These are phyloP conservation scores for Trichonephila clavata DNA, from an alignment of 1,140 invertebrate species.

Conservation along the genomic window DNA sequence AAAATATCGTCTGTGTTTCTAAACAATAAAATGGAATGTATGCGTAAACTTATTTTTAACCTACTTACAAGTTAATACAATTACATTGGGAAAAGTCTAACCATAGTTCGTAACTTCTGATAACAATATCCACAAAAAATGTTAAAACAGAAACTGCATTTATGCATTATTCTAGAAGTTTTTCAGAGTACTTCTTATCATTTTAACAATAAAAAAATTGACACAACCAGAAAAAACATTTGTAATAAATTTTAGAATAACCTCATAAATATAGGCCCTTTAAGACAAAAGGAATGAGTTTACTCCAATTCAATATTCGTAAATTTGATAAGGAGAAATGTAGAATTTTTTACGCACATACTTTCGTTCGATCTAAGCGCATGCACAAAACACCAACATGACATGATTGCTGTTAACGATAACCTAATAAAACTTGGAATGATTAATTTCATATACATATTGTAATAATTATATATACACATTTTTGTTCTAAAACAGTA, in stretches of 20 bases:
- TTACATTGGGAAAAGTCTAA: background rate
- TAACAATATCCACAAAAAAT: no score
- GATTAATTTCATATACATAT: conserved; percentile 30
- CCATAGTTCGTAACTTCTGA: background rate
- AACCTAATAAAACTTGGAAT: conserved; percentile 67
- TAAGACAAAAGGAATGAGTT: background rate
- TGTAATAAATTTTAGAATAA: no score
- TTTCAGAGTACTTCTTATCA: no score
- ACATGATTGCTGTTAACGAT: conserved; percentile 41
- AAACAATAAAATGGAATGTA: background rate
- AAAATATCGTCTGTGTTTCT: no score
- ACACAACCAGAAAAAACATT: no score
- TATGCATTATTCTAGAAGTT: no score
- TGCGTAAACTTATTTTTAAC: background rate
- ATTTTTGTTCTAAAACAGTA: conserved; percentile 52
- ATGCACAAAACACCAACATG: conserved; percentile 42
- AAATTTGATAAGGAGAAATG: background rate
- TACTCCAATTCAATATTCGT: background rate
- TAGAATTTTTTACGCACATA: background rate
- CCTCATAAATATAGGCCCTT: no score
- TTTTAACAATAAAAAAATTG: no score
- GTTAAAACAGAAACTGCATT: no score
- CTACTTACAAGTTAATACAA: background rate
- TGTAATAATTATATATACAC: conserved; percentile 41
- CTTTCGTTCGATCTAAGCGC: conserved; percentile 38